Evolutionary conservation across 2,113 vertebrate species (phyloP).

Genomic region (Gasterosteus nipponicus): DNA sequence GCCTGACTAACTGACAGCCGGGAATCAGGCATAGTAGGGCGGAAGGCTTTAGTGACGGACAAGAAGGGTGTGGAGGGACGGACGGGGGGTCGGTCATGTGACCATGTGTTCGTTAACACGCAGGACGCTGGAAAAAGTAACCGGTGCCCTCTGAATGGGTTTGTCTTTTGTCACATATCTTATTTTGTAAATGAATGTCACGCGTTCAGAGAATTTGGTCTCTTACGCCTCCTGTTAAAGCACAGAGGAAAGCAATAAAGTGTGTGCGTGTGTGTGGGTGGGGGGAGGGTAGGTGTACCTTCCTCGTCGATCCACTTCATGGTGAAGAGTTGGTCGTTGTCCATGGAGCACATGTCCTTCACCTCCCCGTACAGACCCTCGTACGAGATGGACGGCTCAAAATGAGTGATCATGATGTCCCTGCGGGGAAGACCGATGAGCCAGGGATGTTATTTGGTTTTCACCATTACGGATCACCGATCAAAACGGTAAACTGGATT

Average conservation of each 20-base stretch:
- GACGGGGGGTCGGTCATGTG: not conserved
- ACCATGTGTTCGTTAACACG: not conserved
- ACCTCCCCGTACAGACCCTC: constrained; percentile 93
- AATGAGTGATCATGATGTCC: constrained; percentile 99
- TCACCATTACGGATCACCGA: not conserved
- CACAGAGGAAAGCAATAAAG: not conserved
- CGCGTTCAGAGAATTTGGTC: not conserved
- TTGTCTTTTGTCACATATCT: not conserved
- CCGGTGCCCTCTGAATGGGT: not conserved
- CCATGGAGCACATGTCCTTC: constrained; percentile 97
- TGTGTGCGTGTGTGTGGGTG: not conserved
- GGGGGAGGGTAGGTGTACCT: constrained; percentile 79
- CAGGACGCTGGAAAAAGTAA: constrained; percentile 4
- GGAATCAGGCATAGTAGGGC: constrained; percentile 4
- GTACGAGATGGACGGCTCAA: constrained; percentile 96
- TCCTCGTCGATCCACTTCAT: constrained; percentile 99
- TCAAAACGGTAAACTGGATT: not conserved
- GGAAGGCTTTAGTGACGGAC: constrained; percentile 78
- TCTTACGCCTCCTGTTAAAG: not conserved
- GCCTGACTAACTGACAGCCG: constrained; percentile 49
- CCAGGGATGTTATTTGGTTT: constrained; percentile 1
- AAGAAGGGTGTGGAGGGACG: not conserved
- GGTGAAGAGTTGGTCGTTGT: constrained; percentile 97
- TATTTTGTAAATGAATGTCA: not conserved
- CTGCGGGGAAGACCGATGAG: constrained; percentile 76